Conservation (phyloP, 2,797 vertebrate genomes). For the Huso huso region DNA sequence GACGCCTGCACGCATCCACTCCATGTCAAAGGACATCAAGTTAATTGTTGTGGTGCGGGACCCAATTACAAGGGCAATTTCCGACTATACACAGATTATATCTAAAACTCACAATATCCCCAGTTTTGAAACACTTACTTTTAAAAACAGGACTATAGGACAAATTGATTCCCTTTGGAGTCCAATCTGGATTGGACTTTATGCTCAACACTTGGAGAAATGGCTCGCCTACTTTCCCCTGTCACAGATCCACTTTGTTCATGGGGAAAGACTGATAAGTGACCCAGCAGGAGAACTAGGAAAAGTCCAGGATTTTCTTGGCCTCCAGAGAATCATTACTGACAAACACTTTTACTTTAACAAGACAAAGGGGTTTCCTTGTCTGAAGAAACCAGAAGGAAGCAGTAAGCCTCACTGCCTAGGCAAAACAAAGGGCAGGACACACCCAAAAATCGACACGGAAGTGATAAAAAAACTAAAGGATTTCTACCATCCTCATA, state of each 20-base stretch:
- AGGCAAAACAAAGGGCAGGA: slow-evolving; percentile 67
- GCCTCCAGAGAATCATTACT: slow-evolving; percentile 66
- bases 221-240: slow-evolving; percentile 68
- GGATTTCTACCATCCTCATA: slow-evolving; percentile 67
- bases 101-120: slow-evolving; percentile 64
- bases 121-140: slow-evolving; percentile 61
- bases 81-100: slow-evolving; percentile 74
- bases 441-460: slow-evolving; percentile 53
- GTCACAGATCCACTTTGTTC: slow-evolving; percentile 68
- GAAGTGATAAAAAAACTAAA: slow-evolving; percentile 55
- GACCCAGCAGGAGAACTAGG: slow-evolving; percentile 67
- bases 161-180: slow-evolving; percentile 66
- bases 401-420: slow-evolving; percentile 71
- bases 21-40: slow-evolving; percentile 65
- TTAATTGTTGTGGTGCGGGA: slow-evolving; percentile 71
- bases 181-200: slow-evolving; percentile 69
- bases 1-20: slow-evolving; percentile 58
- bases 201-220: slow-evolving; percentile 67
- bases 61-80: slow-evolving; percentile 68
- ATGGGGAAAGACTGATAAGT: slow-evolving; percentile 62
- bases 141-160: slow-evolving; percentile 61
- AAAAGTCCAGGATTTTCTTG: slow-evolving; percentile 70
- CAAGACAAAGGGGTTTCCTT: slow-evolving; percentile 73
- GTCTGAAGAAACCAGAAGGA: slow-evolving; percentile 69
- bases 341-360: slow-evolving; percentile 78